Evolutionary conservation across 2,888 invertebrate genomes (phyloP).

Genomic region (Desoria tigrina): DNA sequence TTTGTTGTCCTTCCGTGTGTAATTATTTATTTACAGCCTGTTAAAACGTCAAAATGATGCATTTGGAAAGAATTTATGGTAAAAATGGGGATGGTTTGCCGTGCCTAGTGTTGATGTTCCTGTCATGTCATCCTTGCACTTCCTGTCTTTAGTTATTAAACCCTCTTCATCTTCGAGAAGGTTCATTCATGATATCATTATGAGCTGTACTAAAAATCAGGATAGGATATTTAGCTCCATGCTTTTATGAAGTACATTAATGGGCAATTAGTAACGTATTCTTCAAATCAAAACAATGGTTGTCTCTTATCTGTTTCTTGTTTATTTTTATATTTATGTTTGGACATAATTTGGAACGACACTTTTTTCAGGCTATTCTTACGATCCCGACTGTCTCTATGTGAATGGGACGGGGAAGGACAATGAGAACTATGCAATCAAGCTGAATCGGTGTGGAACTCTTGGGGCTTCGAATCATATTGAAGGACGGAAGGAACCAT

Average conservation of each 20-base stretch:
- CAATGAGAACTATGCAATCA: constrained; percentile 91
- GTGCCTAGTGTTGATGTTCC: neutral
- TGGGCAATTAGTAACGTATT: neutral
- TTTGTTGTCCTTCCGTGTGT: neutral
- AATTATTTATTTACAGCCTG: constrained; percentile 6
- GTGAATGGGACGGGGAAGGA: constrained; percentile 88
- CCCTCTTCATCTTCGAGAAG: too few relatives aligned
- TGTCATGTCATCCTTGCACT: constrained; percentile 5
- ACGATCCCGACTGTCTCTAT: constrained; percentile 92
- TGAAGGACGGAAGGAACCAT: constrained; percentile 80
- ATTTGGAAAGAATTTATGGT: neutral
- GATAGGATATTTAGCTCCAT: too few relatives aligned
- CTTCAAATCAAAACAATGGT: neutral
- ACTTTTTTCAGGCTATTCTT: constrained; percentile 75
- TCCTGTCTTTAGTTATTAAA: constrained; percentile 1
- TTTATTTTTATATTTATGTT: neutral
- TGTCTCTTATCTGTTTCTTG: neutral
- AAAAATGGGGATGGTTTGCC: neutral
- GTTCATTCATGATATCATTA: too few relatives aligned
- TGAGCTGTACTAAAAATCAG: too few relatives aligned
- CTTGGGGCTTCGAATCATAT: constrained; percentile 83
- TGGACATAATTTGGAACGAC: too few relatives aligned
- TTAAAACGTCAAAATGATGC: constrained; percentile 8
- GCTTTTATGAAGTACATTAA: neutral
- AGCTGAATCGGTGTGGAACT: constrained; percentile 87